Base-by-base conservation (phyloP, 2,797 vertebrate genomes). In the Crenuchus spilurus region DNA sequence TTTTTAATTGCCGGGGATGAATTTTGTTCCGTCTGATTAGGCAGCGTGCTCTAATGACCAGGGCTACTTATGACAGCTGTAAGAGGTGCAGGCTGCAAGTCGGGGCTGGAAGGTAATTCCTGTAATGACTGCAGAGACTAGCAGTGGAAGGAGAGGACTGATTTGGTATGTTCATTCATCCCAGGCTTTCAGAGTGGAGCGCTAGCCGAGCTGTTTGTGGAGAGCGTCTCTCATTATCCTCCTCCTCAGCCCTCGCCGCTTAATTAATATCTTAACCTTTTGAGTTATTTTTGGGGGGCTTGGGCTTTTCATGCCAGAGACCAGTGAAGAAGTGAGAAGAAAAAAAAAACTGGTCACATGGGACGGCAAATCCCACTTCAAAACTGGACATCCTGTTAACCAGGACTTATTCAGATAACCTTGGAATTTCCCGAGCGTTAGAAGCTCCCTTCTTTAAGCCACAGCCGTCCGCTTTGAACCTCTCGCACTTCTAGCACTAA, bases 331-430 rank as follows among this genome's bases (percentile, higher is more conserved):
- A 11, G 69, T 18, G 31, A 16, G 37, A 14, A 24, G 33, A 9
- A 20, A 57, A 33, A 60, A 57, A 70, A 82, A 76, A 69, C 31
- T 52, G 72, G 79, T 72, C 83, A 80, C 80, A 80, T 68, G 79
- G 80, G 77, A 80, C 48, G 22, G 62, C 70, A 79, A 84, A 81
- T 82, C 81, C 83, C 73, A 76, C 82, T 82, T 85, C 82, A 84
- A 81, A 85, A 84, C 82, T 84, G 84, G 84, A 85, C 84, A 85
- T 82, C 80, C 81, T 85, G 83, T 85, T 87, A 86, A 86, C 83
- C 81, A 85, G 81, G 79, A 82, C 85, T 84, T 84, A 83, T 72
- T 75, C 79, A 83, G 77, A 83, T 87, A 83, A 84, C 84, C 85
- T 82, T 81, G 82, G 78, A 76, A 75, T 77, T 80, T 79, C 37